Percentiles rank a stretch among this genome's conserved stretches.
phyloP scores from a whole-genome alignment of 2,113 vertebrate genomes.

The Saguinus imperator region DNA sequence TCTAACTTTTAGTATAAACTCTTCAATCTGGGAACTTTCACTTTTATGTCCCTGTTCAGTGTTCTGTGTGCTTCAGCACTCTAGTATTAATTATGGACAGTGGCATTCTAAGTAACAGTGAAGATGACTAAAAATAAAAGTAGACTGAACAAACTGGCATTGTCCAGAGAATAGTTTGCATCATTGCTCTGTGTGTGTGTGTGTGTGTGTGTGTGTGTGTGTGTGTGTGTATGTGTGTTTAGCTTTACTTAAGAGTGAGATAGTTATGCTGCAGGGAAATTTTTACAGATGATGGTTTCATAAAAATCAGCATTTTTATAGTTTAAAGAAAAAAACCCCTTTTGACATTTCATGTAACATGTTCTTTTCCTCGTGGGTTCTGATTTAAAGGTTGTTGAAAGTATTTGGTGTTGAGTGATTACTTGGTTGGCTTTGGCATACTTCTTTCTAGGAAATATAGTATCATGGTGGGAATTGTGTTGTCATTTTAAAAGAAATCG shows the following conservation, averaged over 20 bases:
- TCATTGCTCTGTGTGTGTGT: accelerated
- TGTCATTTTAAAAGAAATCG: neutral
- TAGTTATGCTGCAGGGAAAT: neutral
- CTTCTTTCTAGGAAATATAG: neutral
- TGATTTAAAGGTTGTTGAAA: neutral
- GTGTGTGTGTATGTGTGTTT: neutral
- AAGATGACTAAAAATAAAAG: neutral
- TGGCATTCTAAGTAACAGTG: neutral
- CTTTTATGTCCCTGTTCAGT: neutral
- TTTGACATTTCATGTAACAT: neutral
- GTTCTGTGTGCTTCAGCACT: neutral
- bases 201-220: neutral
- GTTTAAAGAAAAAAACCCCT: too few species aligned
- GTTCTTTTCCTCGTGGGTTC: neutral
- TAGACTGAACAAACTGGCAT: neutral
- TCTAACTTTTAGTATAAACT: slow-evolving; percentile 16
- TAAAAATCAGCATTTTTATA: neutral
- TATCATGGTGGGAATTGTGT: neutral
- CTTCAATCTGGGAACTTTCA: slow-evolving; percentile 49
- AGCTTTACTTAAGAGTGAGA: neutral
- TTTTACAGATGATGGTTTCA: neutral
- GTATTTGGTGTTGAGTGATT: neutral
- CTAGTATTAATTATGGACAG: neutral
- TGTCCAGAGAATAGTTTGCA: neutral
- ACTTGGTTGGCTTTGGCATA: neutral